phyloP scores from a whole-genome alignment of 1,140 invertebrate species.

The Drosophila kepulauana region DNA sequence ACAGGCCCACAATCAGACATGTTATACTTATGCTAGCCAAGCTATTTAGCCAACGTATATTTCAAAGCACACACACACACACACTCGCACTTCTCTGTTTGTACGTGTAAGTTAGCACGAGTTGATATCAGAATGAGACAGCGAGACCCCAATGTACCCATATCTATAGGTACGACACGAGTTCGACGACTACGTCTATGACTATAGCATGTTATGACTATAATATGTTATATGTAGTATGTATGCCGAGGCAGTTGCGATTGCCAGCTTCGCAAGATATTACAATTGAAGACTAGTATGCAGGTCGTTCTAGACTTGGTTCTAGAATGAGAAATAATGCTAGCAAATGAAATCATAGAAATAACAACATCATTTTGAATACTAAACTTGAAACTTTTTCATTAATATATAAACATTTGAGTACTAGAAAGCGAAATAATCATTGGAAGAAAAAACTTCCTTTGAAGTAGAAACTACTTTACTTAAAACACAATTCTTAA shows the following conservation, averaged over 20 bases:
- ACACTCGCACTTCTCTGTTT: neutral
- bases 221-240: neutral
- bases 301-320: neutral
- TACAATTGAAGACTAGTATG: slow-evolving; percentile 37
- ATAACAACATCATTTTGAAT: too few relatives aligned
- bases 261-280: slow-evolving; percentile 72
- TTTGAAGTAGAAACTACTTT: too few relatives aligned
- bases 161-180: slow-evolving; percentile 12
- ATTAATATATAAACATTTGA: too few relatives aligned
- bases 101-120: slow-evolving; percentile 1
- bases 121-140: neutral
- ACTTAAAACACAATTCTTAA: too few relatives aligned
- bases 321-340: neutral
- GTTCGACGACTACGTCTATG: neutral
- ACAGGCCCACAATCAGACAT: slow-evolving; percentile 35
- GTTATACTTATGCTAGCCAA: slow-evolving; percentile 42
- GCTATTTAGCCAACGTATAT: slow-evolving; percentile 38
- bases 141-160: slow-evolving; percentile 3
- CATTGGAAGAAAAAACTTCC: too few relatives aligned
- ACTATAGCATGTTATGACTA: neutral
- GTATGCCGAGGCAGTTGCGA: slow-evolving; percentile 32
- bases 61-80: neutral
- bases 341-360: too few relatives aligned
- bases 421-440: too few relatives aligned
- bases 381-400: too few relatives aligned